These are phyloP conservation scores for Zoanthus solanderi DNA, from an alignment of 92 coral and sea anemone genomes.

Conservation along the genomic window DNA sequence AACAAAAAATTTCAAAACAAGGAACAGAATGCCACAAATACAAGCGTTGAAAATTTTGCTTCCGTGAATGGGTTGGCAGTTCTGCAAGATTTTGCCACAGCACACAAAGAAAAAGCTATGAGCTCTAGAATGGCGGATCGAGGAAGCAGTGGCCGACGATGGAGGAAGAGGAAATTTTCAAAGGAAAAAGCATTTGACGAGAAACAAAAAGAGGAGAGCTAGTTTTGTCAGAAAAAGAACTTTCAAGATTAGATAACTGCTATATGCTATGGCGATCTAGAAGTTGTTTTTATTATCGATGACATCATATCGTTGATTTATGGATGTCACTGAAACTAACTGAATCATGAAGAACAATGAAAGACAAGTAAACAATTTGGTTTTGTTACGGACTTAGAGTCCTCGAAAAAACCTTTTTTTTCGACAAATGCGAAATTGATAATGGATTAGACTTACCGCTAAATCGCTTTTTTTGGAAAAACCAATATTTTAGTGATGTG, in stretches of 20 bases:
- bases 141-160: conserved; percentile 47
- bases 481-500: too few species aligned
- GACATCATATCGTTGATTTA: neutral
- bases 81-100: conserved; percentile 18
- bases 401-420: neutral
- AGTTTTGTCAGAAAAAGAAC: neutral
- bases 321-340: neutral
- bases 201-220: conserved; percentile 13
- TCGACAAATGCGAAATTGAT: neutral
- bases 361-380: neutral
- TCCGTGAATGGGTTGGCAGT: neutral
- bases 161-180: conserved; percentile 38
- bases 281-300: neutral
- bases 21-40: neutral
- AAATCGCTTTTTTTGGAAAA: too few species aligned
- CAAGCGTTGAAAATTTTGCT: neutral
- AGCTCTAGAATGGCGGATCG: conserved; percentile 39
- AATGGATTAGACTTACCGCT: too few species aligned
- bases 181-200: conserved; percentile 24
- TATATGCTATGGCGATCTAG: neutral
- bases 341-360: neutral
- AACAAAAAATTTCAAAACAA: conserved; percentile 22
- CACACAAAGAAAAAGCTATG: conserved; percentile 34
- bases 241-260: neutral
- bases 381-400: neutral